Evolutionary conservation across 2,888 invertebrate species (phyloP).

Genomic region (Polymixis flavicincta): DNA sequence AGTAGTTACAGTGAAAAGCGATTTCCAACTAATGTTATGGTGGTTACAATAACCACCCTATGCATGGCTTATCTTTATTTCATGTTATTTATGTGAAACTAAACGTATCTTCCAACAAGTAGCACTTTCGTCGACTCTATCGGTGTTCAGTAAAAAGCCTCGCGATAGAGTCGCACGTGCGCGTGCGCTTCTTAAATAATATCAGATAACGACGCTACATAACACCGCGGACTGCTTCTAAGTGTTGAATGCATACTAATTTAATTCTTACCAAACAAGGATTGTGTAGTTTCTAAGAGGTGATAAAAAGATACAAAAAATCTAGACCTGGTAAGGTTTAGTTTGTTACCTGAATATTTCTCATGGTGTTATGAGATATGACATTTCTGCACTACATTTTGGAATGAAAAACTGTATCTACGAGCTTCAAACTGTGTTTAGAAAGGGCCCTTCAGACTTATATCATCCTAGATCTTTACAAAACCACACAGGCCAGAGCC

Average conservation of each 20-base stretch:
- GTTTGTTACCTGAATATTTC: neutral
- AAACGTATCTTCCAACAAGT: conserved; percentile 28
- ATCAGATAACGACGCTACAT: conserved; percentile 40
- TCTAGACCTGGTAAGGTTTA: neutral
- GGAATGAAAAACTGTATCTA: neutral
- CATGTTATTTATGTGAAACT: conserved; percentile 43
- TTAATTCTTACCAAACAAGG: conserved; percentile 11
- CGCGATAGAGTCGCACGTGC: conserved; percentile 62
- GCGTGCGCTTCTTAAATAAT: conserved; percentile 55
- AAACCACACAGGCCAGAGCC: neutral
- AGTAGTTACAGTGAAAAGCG: neutral
- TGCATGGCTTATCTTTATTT: conserved; percentile 14
- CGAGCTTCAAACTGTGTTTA: neutral
- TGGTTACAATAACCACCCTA: neutral
- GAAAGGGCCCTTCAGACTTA: neutral
- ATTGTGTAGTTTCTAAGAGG: conserved; percentile 1
- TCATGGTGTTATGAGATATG: neutral
- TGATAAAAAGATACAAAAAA: neutral
- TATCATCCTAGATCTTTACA: neutral
- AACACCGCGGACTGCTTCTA: conserved; percentile 6
- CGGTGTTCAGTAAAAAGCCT: conserved; percentile 41
- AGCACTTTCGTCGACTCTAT: conserved; percentile 38
- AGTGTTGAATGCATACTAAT: conserved; percentile 34
- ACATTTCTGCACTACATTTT: neutral
- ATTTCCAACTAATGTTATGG: neutral